Percentiles rank a stretch among this genome's conserved stretches.
phyloP scores from a whole-genome alignment of 2,888 invertebrate genomes.

The Lithophane socia region DNA sequence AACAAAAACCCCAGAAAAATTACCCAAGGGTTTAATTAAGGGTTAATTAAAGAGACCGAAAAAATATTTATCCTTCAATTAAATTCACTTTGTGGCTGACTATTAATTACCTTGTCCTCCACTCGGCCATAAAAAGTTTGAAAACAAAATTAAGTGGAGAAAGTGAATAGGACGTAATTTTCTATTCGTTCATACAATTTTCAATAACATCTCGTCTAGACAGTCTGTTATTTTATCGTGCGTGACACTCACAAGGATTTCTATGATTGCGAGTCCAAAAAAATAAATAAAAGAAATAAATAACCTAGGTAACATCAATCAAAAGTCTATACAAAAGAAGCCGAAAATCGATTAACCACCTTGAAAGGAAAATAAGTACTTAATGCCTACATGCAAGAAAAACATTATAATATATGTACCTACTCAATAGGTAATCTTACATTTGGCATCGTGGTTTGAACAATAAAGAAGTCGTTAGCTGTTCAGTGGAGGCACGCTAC shows the following conservation, averaged over 20 bases:
- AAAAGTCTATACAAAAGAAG: constrained; percentile 16
- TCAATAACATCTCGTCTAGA: not conserved
- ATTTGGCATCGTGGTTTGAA: constrained; percentile 34
- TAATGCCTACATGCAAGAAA: constrained; percentile 39
- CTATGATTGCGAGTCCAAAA: not conserved
- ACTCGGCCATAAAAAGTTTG: constrained; percentile 16
- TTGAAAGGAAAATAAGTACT: constrained; percentile 1
- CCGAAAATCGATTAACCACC: not conserved
- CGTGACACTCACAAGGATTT: not conserved
- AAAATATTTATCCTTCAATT: constrained; percentile 48
- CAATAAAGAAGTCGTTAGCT: constrained; percentile 37
- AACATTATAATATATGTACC: constrained; percentile 37
- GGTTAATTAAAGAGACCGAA: constrained; percentile 30
- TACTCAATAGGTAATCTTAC: constrained; percentile 7
- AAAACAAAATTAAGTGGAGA: constrained; percentile 3
- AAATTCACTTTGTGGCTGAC: constrained; percentile 19
- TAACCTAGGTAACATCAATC: constrained; percentile 6
- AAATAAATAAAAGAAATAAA: constrained; percentile 2
- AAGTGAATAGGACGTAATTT: constrained; percentile 22
- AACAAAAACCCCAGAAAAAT: constrained; percentile 26
- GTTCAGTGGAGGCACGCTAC: constrained; percentile 27
- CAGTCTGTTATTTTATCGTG: not conserved
- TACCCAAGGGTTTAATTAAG: constrained; percentile 25
- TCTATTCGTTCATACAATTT: not conserved
- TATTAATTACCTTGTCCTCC: constrained; percentile 13